Conservation (phyloP, 2,113 vertebrate species). For the Pedetes capensis region DNA sequence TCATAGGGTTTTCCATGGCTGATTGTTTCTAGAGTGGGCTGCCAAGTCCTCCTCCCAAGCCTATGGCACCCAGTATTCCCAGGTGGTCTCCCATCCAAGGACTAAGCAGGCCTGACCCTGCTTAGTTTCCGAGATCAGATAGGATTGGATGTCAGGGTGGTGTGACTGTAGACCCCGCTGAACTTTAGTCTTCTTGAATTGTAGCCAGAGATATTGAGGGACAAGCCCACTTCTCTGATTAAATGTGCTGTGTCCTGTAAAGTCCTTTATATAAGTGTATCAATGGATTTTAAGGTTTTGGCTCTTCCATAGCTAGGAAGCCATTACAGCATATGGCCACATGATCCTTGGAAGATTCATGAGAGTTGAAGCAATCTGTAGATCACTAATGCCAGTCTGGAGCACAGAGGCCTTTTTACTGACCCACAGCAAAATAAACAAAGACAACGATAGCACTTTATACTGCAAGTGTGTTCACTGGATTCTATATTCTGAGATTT, state of each 20-base stretch:
- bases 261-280: no score
- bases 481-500: background rate
- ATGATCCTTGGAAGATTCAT: background rate
- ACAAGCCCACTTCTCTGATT: background rate
- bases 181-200: background rate
- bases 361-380: background rate
- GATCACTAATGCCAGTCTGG: background rate
- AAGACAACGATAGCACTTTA: background rate
- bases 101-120: no score
- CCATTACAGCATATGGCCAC: rapidly evolving
- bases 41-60: no score
- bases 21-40: no score
- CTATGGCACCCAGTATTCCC: no score
- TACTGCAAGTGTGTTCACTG: background rate
- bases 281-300: background rate
- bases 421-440: background rate
- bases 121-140: no score
- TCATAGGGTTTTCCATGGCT: no score
- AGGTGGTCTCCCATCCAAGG: no score
- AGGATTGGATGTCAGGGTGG: no score
- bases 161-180: no score
- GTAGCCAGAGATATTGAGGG: background rate
- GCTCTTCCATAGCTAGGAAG: background rate
- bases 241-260: background rate
- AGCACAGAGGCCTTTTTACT: background rate